phyloP scores from a whole-genome alignment of 2,888 invertebrate genomes.

The Papilio gigon region DNA sequence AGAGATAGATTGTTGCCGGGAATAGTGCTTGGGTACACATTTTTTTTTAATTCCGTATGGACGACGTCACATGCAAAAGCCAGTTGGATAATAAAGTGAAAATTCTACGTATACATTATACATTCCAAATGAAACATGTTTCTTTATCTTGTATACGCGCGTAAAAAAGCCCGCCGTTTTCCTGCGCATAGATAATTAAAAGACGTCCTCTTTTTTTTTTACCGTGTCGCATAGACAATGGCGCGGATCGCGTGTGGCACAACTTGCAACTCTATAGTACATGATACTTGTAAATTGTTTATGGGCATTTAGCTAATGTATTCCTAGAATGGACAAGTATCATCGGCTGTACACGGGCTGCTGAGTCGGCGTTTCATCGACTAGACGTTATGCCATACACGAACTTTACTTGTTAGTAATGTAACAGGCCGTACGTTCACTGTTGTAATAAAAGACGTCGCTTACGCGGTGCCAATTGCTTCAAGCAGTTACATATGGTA shows the following conservation, averaged over 20 bases:
- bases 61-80: background rate
- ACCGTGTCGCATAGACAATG: constrained; percentile 49
- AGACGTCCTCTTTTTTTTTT: constrained; percentile 51
- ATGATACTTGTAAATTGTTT: constrained; percentile 14
- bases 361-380: no score
- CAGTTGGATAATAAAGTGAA: background rate
- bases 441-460: no score
- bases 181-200: constrained; percentile 51
- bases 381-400: no score
- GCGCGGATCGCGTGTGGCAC: constrained; percentile 48
- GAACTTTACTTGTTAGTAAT: no score
- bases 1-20: no score
- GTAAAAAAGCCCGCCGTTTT: constrained; percentile 39
- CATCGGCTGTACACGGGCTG: background rate
- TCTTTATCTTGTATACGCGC: constrained; percentile 27
- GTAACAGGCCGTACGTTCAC: no score
- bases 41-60: background rate
- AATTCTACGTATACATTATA: background rate
- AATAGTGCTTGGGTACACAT: no score
- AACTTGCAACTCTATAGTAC: constrained; percentile 24
- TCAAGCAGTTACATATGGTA: no score
- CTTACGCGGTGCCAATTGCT: no score
- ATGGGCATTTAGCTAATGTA: background rate
- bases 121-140: constrained; percentile 27
- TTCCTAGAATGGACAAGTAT: background rate